phyloP scores from a whole-genome alignment of 2,888 invertebrate genomes.

The Ochropleura plecta region DNA sequence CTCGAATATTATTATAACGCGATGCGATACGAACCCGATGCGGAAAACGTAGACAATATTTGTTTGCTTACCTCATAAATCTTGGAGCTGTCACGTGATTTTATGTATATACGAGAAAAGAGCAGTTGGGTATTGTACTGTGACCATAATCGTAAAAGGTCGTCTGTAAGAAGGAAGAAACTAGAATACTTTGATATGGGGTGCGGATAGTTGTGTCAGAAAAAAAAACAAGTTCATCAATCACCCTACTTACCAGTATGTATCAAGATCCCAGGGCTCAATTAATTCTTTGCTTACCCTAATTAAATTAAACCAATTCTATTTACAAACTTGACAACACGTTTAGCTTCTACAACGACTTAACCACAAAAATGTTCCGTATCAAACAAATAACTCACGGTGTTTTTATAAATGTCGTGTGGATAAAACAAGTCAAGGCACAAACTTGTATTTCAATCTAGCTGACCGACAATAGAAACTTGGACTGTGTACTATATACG shows the following conservation, averaged over 20 bases:
- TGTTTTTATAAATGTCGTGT: background rate
- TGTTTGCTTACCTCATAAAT: constrained; percentile 54
- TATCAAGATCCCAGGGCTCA: background rate
- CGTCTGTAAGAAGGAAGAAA: background rate
- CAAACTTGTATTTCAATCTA: constrained; percentile 36
- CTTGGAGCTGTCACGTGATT: constrained; percentile 41
- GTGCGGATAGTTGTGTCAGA: background rate
- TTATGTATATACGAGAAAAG: constrained; percentile 33
- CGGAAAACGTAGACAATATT: constrained; percentile 22
- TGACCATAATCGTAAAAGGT: constrained; percentile 15
- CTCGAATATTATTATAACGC: constrained; percentile 27
- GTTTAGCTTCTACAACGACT: background rate
- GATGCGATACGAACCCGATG: constrained; percentile 29
- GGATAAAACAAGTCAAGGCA: constrained; percentile 12
- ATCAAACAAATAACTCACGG: background rate
- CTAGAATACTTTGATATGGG: background rate
- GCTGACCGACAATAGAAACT: constrained; percentile 52
- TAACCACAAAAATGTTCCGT: background rate
- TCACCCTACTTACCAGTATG: background rate
- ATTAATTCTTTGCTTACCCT: background rate
- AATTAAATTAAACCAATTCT: background rate
- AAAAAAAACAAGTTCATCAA: background rate
- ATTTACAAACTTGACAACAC: background rate
- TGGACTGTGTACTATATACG: constrained; percentile 29
- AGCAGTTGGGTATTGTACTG: constrained; percentile 23